Evolutionary conservation across 2,797 vertebrate genomes (phyloP).

Genomic region (Nasua narica): DNA sequence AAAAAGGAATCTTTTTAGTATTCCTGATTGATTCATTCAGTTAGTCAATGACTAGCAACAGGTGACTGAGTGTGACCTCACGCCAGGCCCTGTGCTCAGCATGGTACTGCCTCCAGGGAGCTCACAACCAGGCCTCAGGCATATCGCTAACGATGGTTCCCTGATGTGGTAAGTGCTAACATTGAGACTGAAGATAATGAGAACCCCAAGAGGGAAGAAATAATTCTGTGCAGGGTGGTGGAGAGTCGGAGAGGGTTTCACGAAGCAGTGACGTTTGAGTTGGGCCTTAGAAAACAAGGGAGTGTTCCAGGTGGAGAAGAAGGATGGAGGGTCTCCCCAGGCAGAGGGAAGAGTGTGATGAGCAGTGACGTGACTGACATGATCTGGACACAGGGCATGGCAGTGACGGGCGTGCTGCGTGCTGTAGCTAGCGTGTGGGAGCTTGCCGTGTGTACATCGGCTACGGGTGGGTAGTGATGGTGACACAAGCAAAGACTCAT

Average conservation of each 20-base stretch:
- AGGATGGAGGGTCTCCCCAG: neutral
- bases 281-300: neutral
- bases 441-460: neutral
- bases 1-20: constrained; percentile 1
- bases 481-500: neutral
- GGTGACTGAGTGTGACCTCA: neutral
- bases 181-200: neutral
- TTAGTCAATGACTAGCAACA: neutral
- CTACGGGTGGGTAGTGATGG: neutral
- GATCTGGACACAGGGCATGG: neutral
- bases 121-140: neutral
- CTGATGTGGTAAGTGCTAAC: neutral
- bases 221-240: neutral
- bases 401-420: neutral
- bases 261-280: neutral
- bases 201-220: neutral
- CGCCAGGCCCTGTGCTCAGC: neutral
- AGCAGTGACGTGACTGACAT: neutral
- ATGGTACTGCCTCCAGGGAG: neutral
- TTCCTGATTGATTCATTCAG: neutral
- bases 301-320: neutral
- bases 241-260: neutral
- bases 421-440: neutral
- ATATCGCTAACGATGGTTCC: neutral
- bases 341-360: neutral